A percentile compares a stretch with the other conserved stretches of the same genome.
These are phyloP conservation scores for Callorhinus ursinus DNA, from an alignment of 2,113 vertebrate species.

Conservation along the genomic window DNA sequence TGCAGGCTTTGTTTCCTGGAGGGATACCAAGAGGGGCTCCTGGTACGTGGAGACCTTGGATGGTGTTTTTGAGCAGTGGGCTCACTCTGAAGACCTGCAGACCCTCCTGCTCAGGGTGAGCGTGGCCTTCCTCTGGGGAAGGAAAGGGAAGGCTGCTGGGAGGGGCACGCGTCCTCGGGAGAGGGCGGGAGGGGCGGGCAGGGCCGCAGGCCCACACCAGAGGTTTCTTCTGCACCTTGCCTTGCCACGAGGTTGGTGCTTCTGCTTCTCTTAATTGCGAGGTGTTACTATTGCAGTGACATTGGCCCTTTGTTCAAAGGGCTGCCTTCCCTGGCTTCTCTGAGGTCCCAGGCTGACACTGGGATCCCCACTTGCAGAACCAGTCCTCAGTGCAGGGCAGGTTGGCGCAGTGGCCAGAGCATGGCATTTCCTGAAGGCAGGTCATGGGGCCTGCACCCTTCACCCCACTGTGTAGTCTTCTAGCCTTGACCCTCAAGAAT, in stretches of 20 bases:
- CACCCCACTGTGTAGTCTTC: fast-evolving
- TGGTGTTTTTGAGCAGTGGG: constrained; percentile 85
- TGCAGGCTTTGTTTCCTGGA: constrained; percentile 96
- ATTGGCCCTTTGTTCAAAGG: background rate
- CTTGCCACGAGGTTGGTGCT: background rate
- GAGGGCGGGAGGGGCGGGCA: background rate
- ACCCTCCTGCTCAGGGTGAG: constrained; percentile 91
- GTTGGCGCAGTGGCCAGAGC: background rate
- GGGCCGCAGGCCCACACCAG: background rate
- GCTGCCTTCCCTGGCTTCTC: background rate
- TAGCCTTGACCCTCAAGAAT: background rate
- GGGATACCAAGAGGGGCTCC: constrained; percentile 87
- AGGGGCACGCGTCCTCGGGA: background rate
- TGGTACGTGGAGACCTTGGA: constrained; percentile 95
- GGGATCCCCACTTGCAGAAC: background rate
- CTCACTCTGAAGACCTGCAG: constrained; percentile 86
- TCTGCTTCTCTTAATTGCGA: background rate
- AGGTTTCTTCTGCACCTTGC: background rate
- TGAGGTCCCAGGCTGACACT: background rate
- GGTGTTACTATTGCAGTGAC: background rate
- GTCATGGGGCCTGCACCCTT: background rate
- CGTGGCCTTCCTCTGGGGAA: background rate
- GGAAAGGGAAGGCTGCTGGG: background rate
- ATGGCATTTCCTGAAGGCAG: background rate
- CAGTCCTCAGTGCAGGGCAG: background rate